Percentiles rank a stretch among this genome's conserved stretches.
Conservation (phyloP, 2,797 vertebrate species). For the Enteromius fasciolatus region DNA sequence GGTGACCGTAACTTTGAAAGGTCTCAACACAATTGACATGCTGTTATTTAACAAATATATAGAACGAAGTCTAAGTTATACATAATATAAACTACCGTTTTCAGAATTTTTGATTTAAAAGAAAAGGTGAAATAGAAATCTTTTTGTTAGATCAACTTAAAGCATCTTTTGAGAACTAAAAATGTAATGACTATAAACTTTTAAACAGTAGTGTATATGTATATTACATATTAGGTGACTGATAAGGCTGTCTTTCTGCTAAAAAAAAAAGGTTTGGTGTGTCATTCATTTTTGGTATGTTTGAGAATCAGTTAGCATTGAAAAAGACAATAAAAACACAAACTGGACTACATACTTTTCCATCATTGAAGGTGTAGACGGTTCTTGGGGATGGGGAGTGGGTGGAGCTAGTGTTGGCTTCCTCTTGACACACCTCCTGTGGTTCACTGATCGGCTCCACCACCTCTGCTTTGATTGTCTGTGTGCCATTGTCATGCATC, state of each 20-base stretch:
- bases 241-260: neutral
- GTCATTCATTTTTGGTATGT: neutral
- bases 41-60: neutral
- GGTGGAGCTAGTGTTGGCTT: conserved; percentile 85
- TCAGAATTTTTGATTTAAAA: neutral
- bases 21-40: conserved; percentile 12
- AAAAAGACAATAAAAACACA: neutral
- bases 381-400: conserved; percentile 82
- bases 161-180: neutral
- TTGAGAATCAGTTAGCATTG: neutral
- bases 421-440: conserved; percentile 80
- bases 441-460: conserved; percentile 81
- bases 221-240: neutral
- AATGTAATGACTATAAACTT: neutral
- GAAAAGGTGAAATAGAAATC: neutral
- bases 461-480: conserved; percentile 86
- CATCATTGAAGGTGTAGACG: conserved; percentile 84
- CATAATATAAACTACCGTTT: neutral
- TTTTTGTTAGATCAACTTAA: neutral
- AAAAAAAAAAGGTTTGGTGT: neutral
- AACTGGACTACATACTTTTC: conserved; percentile 74
- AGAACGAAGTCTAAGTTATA: neutral
- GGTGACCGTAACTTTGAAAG: conserved; percentile 19
- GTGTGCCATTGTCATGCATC: conserved; percentile 86
- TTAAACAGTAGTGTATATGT: neutral